phyloP scores from a whole-genome alignment of 2,888 invertebrate genomes.

The Corbicula japonica region DNA sequence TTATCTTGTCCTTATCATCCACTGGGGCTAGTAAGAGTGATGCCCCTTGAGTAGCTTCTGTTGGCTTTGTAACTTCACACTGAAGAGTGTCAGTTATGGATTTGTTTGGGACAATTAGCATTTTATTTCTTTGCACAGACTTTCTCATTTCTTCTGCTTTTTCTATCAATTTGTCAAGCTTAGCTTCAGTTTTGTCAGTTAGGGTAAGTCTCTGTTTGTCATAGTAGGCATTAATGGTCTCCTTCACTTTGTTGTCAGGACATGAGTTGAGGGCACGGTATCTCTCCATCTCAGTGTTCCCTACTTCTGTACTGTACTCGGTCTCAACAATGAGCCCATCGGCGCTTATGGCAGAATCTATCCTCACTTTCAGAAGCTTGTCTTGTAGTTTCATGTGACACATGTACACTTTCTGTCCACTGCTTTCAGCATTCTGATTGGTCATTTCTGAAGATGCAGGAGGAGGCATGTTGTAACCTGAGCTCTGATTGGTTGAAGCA shows the following conservation, averaged over 20 bases:
- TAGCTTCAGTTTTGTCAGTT: slow-evolving; percentile 45
- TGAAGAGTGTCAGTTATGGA: neutral
- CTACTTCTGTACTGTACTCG: slow-evolving; percentile 71
- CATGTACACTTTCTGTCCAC: slow-evolving; percentile 59
- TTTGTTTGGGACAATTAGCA: neutral
- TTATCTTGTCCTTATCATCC: slow-evolving; percentile 48
- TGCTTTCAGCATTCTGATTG: slow-evolving; percentile 38
- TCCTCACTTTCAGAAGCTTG: slow-evolving; percentile 65
- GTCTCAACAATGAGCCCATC: slow-evolving; percentile 69
- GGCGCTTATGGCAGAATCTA: slow-evolving; percentile 57
- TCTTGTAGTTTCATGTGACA: slow-evolving; percentile 69
- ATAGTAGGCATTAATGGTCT: slow-evolving; percentile 70
- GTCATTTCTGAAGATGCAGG: neutral
- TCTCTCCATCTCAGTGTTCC: slow-evolving; percentile 71
- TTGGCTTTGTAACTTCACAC: neutral
- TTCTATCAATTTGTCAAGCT: slow-evolving; percentile 59
- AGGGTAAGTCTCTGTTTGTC: slow-evolving; percentile 70
- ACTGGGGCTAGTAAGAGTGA: slow-evolving; percentile 57
- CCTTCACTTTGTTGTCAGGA: slow-evolving; percentile 59
- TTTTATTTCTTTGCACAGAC: slow-evolving; percentile 38
- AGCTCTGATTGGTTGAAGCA: slow-evolving; percentile 25
- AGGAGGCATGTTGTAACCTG: slow-evolving; percentile 1
- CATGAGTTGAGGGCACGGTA: slow-evolving; percentile 73
- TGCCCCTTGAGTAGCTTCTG: slow-evolving; percentile 48
- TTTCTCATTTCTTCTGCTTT: slow-evolving; percentile 58